phyloP scores from a whole-genome alignment of 2,797 vertebrate species.

The Harpagifer antarcticus region DNA sequence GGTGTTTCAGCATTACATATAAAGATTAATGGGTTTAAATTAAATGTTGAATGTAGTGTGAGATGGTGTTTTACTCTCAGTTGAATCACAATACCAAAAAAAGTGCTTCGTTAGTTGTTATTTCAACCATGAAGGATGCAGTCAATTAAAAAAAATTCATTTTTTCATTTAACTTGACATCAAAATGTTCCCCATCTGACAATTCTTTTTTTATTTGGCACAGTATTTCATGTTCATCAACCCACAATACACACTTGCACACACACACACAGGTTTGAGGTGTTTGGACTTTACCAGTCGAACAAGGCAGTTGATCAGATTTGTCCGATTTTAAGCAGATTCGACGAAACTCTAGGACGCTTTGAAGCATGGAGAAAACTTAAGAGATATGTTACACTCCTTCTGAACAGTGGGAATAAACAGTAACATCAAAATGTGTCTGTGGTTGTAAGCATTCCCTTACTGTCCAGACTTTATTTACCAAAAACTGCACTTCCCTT shows the following conservation, averaged over 20 bases:
- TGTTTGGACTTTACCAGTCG: conserved; percentile 14
- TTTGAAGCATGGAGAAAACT: background rate
- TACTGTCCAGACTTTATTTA: background rate
- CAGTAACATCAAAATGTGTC: background rate
- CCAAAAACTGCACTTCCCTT: background rate
- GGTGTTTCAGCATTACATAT: conserved; percentile 26
- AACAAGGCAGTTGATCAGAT: conserved; percentile 10
- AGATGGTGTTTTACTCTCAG: background rate
- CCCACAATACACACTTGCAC: conserved; percentile 19
- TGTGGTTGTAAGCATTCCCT: background rate
- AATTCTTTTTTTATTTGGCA: conserved; percentile 63
- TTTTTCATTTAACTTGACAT: conserved; percentile 8
- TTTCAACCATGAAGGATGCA: conserved; percentile 16
- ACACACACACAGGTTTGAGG: conserved; percentile 28
- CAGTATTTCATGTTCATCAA: conserved; percentile 45
- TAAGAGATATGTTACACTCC: background rate
- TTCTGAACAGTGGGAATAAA: background rate
- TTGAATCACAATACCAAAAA: background rate
- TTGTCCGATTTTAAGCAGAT: background rate
- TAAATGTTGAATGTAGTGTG: conserved; percentile 3
- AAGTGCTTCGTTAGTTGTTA: conserved; percentile 18
- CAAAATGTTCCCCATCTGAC: background rate
- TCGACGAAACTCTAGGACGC: background rate
- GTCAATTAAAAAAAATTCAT: conserved; percentile 9
- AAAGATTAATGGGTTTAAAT: conserved; percentile 3